Base-by-base conservation (phyloP, 2,888 invertebrate genomes). In the Macropis europaea region DNA sequence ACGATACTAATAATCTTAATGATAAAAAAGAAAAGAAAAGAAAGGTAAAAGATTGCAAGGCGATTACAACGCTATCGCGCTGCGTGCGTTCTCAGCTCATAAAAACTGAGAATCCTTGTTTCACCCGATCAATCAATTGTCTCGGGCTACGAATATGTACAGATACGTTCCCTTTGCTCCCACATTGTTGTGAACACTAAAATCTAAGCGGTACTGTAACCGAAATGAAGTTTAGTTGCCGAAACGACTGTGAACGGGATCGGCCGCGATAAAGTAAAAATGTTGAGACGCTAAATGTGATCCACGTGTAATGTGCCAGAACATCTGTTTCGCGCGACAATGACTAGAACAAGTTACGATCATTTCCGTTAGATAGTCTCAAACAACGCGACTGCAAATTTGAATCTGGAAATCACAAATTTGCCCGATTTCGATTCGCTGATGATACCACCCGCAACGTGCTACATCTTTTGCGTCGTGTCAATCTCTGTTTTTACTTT, bases 151-250 rank as follows among this genome's bases (percentile, higher is more conserved):
- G 17, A 40, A 72, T 52, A 15, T 70, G 72, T 72, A 54, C 32
- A 61, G 61, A 61, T 73, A 66, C 61, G 66, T 66, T 54, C 53
- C 50, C 54, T 73, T 73, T 50, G 59, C 73, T 56, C 60, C 50
- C 30, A 66, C 54, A 50, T 60, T 66, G 73, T 72, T 66, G 73
- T 73, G 50, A 73, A 66, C 66, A 60, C 7, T 60, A 72, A n/a
- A 72, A 60, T 64, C 43, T 72, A 73, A 48, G 43, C 61, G 50
- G 47, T 48, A 42, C 42, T 34, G 36, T 34, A 28, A 57, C 45
- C 47, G 43, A 26, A 50, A 34, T 52, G 26, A 47, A 68, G 61
- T 59, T 61, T 56, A 60, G 71, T 68, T 61, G 45, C 43, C 28
- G 38, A 34, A 34, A 30, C 56, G 43, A 61, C 40, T n/a, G 15